Percentiles rank a stretch among this genome's conserved stretches.
phyloP scores from a whole-genome alignment of 2,113 vertebrate genomes.

The Chionomys nivalis region DNA sequence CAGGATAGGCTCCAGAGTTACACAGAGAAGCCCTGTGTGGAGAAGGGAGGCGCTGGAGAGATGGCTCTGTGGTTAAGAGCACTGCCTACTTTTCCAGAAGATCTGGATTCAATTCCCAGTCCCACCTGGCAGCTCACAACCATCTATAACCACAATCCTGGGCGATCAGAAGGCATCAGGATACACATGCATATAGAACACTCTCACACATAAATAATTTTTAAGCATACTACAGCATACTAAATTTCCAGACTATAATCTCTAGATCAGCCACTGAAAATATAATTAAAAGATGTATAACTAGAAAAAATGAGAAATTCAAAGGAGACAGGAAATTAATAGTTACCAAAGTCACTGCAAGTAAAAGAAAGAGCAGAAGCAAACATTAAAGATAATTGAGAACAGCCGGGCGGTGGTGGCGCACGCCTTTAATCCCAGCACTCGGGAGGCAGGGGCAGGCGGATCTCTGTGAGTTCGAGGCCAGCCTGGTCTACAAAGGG shows the following conservation, averaged over 20 bases:
- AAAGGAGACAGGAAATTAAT: neutral
- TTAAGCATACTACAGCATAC: neutral
- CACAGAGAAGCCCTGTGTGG: no score
- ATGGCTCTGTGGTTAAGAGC: neutral
- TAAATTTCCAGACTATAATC: neutral
- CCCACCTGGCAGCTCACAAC: neutral
- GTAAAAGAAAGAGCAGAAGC: neutral
- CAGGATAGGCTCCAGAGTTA: no score
- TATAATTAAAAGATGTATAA: neutral
- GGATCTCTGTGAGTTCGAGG: no score
- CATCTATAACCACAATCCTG: neutral
- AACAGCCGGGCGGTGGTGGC: no score
- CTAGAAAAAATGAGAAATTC: neutral
- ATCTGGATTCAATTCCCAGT: no score
- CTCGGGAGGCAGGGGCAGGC: no score
- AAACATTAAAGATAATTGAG: neutral
- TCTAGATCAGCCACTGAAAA: neutral
- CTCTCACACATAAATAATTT: neutral
- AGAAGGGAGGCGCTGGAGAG: neutral
- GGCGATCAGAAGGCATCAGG: neutral
- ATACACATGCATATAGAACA: neutral
- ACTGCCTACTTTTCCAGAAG: neutral
- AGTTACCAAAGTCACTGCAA: neutral
- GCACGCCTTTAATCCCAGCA: no score
- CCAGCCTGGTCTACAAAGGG: no score